Evolutionary conservation across 2,888 invertebrate species (phyloP).

Genomic region (Notodonta dromedarius): DNA sequence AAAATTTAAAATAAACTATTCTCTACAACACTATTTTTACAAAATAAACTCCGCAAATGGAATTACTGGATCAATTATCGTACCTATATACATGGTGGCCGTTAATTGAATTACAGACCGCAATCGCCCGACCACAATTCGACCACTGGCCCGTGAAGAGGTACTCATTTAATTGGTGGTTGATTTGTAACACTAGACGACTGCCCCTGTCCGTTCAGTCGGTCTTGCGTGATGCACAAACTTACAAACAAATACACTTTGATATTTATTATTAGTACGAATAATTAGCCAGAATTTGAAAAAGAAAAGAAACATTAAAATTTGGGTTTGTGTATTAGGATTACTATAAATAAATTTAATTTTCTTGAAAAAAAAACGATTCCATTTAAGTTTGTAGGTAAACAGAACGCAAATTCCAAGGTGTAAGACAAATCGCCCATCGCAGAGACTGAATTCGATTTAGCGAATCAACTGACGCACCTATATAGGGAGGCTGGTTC

Average conservation of each 20-base stretch:
- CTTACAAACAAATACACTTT: background rate
- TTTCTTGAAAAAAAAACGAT: too few relatives aligned
- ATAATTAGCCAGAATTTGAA: too few relatives aligned
- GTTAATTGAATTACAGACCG: conserved; percentile 11
- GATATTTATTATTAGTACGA: too few relatives aligned
- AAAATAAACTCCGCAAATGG: background rate
- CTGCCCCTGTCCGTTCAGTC: too few relatives aligned
- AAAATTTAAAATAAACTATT: background rate
- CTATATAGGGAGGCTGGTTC: background rate
- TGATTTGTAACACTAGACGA: background rate
- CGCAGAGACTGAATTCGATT: conserved; percentile 34
- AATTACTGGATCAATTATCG: background rate
- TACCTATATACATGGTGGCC: conserved; percentile 8
- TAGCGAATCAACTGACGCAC: conserved; percentile 35
- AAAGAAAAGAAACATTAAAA: too few relatives aligned
- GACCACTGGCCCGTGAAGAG: conserved; percentile 7
- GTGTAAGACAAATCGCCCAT: conserved; percentile 35
- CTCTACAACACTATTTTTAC: background rate
- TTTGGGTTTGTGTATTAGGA: too few relatives aligned
- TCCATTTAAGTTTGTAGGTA: background rate
- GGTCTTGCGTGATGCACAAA: background rate
- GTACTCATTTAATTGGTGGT: background rate
- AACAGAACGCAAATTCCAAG: conserved; percentile 11
- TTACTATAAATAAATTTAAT: too few relatives aligned
- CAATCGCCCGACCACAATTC: conserved; percentile 9